Base-by-base conservation (phyloP, 2,888 invertebrate species). In the Epinotia nisella region DNA sequence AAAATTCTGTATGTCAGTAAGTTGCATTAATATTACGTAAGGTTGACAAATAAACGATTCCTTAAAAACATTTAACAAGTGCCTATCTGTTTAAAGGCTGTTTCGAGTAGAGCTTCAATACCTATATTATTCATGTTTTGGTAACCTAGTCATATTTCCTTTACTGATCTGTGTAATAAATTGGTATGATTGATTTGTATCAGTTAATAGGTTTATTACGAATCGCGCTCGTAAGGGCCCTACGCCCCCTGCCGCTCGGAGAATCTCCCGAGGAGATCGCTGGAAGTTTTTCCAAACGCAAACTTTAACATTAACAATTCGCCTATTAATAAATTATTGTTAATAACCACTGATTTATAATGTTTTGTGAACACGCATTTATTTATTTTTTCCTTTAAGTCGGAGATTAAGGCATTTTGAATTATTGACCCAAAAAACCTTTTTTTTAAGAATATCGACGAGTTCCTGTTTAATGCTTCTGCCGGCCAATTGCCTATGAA, bases 191-290 rank as follows among this genome's bases (percentile, higher is more conserved):
- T 45, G 61, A 61, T 61, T 41, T 45, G 21, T 45, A 61, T 64
- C 64, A 53, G 64, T 64, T 35, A 64, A 53, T 61, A 61, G 21
- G 62, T 62, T 62, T 29, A 62, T 62, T 49, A 62, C 62, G 49
- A 62, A 49, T 21, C 67, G 73, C 69, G 51, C 2, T 19, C 76
- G 82, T 83, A 56, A 67, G 85, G 80, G 85, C 86, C 81, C 72
- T 59, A 71, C 53, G 83, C 82, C 84, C 85, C 88, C 88, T 82
- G 85, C 80, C 78, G 87, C 79, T 85, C 75, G 77, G 78, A 77
- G 81, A 85, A 87, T 85, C 83, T 83, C 79, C 76, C 80, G 75
- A 76, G 77, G 76, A 81, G 79, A 83, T 85, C 82, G 59, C 51
- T n/a, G n/a, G 58, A 19, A 64, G 35, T 73, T 73, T 73, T 69